Evolutionary conservation across 1,140 invertebrate species (phyloP).

Genomic region (Brachionus asplanchnoidis): DNA sequence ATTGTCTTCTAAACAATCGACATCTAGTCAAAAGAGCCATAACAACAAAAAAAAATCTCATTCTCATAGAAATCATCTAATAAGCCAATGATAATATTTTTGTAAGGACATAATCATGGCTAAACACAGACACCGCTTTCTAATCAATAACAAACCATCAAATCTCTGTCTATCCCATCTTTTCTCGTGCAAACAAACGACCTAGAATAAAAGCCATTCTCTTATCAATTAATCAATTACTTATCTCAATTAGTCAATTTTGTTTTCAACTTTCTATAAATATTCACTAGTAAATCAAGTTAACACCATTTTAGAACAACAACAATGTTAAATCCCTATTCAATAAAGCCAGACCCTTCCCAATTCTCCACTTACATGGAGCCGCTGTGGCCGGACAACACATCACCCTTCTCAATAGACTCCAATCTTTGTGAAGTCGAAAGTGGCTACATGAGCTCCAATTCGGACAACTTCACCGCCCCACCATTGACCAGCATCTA

Average conservation of each 20-base stretch:
- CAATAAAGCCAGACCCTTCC: background rate
- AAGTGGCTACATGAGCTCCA: background rate
- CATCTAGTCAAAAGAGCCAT: background rate
- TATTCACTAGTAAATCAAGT: background rate
- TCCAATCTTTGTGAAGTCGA: background rate
- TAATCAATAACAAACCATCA: background rate
- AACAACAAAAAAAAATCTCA: background rate
- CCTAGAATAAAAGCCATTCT: background rate
- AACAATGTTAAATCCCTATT: background rate
- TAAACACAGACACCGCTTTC: background rate
- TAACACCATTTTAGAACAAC: background rate
- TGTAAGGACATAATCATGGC: background rate
- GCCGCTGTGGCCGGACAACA: background rate
- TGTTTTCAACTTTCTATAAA: background rate
- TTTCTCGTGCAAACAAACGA: constrained; percentile 6
- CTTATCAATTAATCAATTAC: constrained; percentile 9
- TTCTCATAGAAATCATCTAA: background rate
- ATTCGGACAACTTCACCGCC: background rate
- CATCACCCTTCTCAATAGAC: background rate
- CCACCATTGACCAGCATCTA: background rate
- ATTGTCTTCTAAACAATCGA: background rate
- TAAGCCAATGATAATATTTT: background rate
- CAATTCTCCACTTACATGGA: background rate
- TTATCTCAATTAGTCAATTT: background rate
- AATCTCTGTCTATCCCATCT: background rate